Evolutionary conservation across 2,113 vertebrate species (phyloP).

Genomic region (Columba livia): DNA sequence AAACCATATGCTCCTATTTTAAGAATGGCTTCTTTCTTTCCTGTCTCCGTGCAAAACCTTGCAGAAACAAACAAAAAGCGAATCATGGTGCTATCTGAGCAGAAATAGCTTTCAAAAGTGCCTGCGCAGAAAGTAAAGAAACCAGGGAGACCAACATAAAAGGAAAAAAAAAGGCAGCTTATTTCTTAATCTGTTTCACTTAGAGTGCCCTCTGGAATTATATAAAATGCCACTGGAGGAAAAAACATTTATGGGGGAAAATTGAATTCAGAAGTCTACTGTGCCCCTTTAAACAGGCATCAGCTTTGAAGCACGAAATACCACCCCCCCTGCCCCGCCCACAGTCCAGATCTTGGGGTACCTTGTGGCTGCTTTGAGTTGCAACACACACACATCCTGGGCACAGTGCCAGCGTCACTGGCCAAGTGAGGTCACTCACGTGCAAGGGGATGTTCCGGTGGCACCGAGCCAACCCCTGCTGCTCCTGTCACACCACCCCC

Average conservation of each 20-base stretch:
- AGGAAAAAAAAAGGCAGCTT: not conserved
- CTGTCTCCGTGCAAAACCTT: not conserved
- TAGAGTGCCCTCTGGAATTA: not conserved
- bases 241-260: not conserved
- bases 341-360: not conserved
- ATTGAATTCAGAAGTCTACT: not conserved
- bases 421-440: not conserved
- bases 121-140: slow-evolving; percentile 12
- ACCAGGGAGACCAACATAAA: not conserved
- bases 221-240: not conserved
- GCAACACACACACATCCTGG: not conserved
- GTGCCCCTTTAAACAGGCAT: not conserved
- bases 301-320: rapidly evolving
- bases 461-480: not conserved
- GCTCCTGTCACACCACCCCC: not conserved
- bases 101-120: not conserved
- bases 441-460: not conserved
- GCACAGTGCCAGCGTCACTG: not conserved
- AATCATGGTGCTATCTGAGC: not conserved
- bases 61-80: not conserved
- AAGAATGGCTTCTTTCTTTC: not conserved
- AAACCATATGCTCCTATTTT: slow-evolving; percentile 18
- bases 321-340: rapidly evolving
- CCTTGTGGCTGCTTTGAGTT: not conserved
- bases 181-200: slow-evolving; percentile 7